A percentile compares a stretch with the other conserved stretches of the same genome.
phyloP scores from a whole-genome alignment of 2,888 invertebrate species.

The Acronicta psi region DNA sequence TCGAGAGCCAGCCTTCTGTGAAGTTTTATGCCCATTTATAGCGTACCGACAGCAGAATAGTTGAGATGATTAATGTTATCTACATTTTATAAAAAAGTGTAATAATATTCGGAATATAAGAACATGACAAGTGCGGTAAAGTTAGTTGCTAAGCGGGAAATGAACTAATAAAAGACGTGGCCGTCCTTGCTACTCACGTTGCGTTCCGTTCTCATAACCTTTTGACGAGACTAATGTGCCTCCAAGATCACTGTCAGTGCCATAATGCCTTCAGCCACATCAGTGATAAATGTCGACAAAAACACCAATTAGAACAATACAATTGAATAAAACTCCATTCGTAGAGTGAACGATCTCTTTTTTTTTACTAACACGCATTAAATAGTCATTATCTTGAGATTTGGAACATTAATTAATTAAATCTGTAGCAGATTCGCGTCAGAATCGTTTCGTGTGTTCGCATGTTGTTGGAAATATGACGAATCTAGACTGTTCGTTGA shows the following conservation, averaged over 20 bases:
- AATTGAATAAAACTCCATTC: slow-evolving; percentile 70
- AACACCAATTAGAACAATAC: slow-evolving; percentile 77
- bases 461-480: slow-evolving; percentile 80
- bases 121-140: slow-evolving; percentile 18
- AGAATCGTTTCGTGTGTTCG: slow-evolving; percentile 58
- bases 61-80: slow-evolving; percentile 3
- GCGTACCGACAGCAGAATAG: slow-evolving; percentile 15
- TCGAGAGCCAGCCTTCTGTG: slow-evolving; percentile 51
- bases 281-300: slow-evolving; percentile 70
- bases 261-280: slow-evolving; percentile 62
- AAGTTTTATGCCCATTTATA: slow-evolving; percentile 29
- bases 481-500: slow-evolving; percentile 83
- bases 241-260: slow-evolving; percentile 70
- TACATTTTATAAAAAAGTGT: neutral
- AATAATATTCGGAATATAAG: slow-evolving; percentile 18
- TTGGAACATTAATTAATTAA: slow-evolving; percentile 74
- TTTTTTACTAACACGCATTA: slow-evolving; percentile 71
- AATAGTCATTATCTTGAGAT: slow-evolving; percentile 74
- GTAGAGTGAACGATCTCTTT: slow-evolving; percentile 59
- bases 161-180: slow-evolving; percentile 37
- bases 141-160: slow-evolving; percentile 38
- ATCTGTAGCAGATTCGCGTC: slow-evolving; percentile 64
- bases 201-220: slow-evolving; percentile 64
- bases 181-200: slow-evolving; percentile 28
- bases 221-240: slow-evolving; percentile 66